Evolutionary conservation across 2,113 vertebrate genomes (phyloP).

Genomic region (human (Homo sapiens)): DNA sequence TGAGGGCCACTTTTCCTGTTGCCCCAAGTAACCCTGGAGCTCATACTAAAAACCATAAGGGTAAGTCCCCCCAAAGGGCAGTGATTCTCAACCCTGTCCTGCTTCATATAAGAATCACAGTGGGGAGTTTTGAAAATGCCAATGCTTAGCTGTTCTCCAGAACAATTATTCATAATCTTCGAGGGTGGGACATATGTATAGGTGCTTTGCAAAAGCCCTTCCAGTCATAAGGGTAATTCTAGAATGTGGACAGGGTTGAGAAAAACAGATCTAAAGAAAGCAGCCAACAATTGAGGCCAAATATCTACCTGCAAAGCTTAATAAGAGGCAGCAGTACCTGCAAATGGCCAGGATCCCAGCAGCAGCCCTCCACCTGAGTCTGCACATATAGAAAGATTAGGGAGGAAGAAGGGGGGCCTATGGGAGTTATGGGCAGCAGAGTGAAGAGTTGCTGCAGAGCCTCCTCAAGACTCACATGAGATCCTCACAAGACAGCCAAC

Average conservation of each 20-base stretch:
- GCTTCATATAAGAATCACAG: neutral
- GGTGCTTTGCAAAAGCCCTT: neutral
- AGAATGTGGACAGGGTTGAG: neutral
- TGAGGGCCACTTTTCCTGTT: neutral
- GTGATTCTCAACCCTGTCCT: neutral
- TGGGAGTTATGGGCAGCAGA: too few relatives aligned
- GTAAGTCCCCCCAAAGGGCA: neutral
- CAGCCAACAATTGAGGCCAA: neutral
- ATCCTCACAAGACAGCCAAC: neutral
- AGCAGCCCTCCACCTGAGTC: neutral
- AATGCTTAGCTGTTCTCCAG: neutral
- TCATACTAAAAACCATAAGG: neutral
- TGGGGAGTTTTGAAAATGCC: neutral
- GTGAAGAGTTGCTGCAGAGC: neutral
- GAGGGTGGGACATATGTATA: neutral
- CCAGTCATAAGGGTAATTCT: neutral
- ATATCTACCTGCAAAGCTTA: neutral
- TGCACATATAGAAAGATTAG: neutral
- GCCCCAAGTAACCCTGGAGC: neutral
- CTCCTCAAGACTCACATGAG: neutral
- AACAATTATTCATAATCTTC: neutral
- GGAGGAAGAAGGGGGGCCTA: too few relatives aligned
- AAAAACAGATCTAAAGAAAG: neutral
- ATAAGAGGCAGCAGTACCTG: too few relatives aligned
- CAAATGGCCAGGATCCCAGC: rapidly evolving